Evolutionary conservation across 2,113 vertebrate genomes (phyloP).

Genomic region (Pteruthius melanotis): DNA sequence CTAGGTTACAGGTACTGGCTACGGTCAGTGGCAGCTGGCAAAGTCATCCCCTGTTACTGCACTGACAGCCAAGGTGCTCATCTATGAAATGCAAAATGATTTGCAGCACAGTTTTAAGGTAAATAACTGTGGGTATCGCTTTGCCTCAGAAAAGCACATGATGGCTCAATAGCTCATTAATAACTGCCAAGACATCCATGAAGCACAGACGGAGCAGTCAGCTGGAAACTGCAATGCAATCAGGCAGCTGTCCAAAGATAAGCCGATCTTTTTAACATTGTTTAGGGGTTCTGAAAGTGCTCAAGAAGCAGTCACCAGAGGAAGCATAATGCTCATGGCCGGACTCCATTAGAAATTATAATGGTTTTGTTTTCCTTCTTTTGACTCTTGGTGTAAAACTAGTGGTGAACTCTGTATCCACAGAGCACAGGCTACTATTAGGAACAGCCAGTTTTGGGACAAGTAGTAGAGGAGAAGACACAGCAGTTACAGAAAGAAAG

Average conservation of each 20-base stretch:
- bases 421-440: neutral
- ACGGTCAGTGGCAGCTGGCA: neutral
- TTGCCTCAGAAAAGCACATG: neutral
- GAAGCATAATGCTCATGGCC: neutral
- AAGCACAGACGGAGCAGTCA: neutral
- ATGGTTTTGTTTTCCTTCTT: neutral
- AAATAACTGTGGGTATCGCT: neutral
- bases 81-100: neutral
- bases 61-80: neutral
- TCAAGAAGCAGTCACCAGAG: neutral
- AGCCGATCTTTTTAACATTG: neutral
- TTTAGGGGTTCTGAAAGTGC: neutral
- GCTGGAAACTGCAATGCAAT: conserved; percentile 12
- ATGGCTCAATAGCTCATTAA: conserved; percentile 22
- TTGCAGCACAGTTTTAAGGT: neutral
- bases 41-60: neutral
- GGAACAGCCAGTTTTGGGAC: neutral
- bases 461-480: neutral
- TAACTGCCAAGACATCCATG: conserved; percentile 8
- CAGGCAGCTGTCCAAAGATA: conserved; percentile 7
- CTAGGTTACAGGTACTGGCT: neutral
- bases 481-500: neutral
- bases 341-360: neutral
- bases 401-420: neutral
- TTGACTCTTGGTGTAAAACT: neutral